phyloP scores from a whole-genome alignment of 2,113 vertebrate genomes.

The Amphilophus citrinellus region DNA sequence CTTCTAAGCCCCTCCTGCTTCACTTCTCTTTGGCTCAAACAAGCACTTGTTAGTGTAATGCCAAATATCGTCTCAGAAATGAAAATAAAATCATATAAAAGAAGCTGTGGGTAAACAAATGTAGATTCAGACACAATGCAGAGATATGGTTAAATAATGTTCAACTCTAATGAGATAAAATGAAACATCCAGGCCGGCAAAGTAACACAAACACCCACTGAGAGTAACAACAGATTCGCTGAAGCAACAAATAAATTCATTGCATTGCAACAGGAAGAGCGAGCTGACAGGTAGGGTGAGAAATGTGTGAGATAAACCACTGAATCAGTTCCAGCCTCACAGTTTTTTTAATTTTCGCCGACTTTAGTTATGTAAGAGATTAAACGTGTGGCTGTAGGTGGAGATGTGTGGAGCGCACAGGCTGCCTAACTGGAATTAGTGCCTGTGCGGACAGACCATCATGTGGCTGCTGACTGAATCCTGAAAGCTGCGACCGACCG shows the following conservation, averaged over 20 bases:
- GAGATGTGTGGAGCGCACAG: conserved; percentile 37
- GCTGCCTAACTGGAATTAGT: conserved; percentile 37
- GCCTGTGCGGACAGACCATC: conserved; percentile 22
- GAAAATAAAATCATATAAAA: background rate
- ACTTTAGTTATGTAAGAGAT: conserved; percentile 71
- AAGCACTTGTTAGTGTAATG: background rate
- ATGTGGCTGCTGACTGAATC: conserved; percentile 53
- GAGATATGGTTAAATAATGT: background rate
- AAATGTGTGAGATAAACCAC: background rate
- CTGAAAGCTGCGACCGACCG: conserved; percentile 27
- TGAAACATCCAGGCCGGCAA: background rate
- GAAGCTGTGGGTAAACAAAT: background rate
- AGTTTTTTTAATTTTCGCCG: background rate
- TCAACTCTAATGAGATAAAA: background rate
- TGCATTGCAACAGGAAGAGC: background rate
- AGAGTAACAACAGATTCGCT: accelerated
- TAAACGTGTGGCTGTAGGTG: conserved; percentile 57
- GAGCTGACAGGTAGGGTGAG: background rate
- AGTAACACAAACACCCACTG: background rate
- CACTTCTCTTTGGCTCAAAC: background rate
- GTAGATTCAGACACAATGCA: background rate
- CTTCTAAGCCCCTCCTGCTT: conserved; percentile 17
- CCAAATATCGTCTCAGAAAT: no score
- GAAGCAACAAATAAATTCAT: background rate
- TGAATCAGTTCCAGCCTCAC: background rate